Base-by-base conservation (phyloP, 1,140 invertebrate genomes). In the Drosophila chauvacae region DNA sequence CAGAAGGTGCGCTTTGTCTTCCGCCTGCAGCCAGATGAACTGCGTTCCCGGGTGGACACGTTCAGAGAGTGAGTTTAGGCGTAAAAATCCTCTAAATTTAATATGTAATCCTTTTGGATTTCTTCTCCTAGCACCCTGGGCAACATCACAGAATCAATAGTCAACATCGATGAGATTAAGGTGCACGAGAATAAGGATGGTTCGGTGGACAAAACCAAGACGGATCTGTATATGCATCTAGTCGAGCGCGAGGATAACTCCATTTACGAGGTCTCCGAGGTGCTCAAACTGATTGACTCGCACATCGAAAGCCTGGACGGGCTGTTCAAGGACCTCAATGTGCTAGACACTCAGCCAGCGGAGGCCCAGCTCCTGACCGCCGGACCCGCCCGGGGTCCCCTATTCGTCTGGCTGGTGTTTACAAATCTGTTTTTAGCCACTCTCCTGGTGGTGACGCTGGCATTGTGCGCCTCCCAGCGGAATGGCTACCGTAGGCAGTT, bases 151-250 rank as follows among this genome's bases (percentile, higher is more conserved):
- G 96, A 96, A 23, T 96, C 97, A 0, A 97, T 98, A 69, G 98
- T 99, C 4, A 99, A 99, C 87, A 95, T 98, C 3, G 98, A 99
- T 90, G 97, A 97, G 82, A 97, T 97, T 76, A 96, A 97, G 91
- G 96, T 97, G 37, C 98, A 99, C 91, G 97, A 97, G 88, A 98
- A 98, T 90, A 95, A 96, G 77, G 96, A 98, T 84, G 98, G 98
- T 9, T 96, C 97, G 1, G 97, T 99, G 2, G 98, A 99, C 93
- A 96, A 97, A 82, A 98, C 97, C 3, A 96, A 97, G 91, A 98
- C 98, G 2, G 98, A 99, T 93, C 93, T 99, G 60, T 98, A 98
- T 90, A 93, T 99, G 76, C 98, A 99, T 93, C 95, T 98, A 55
- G 98, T 99, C 6, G 95, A 98, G 93, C 95, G 95, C 42, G 94